Base-by-base conservation (phyloP, 2,888 invertebrate genomes). In the Sphecodes monilicornis region DNA sequence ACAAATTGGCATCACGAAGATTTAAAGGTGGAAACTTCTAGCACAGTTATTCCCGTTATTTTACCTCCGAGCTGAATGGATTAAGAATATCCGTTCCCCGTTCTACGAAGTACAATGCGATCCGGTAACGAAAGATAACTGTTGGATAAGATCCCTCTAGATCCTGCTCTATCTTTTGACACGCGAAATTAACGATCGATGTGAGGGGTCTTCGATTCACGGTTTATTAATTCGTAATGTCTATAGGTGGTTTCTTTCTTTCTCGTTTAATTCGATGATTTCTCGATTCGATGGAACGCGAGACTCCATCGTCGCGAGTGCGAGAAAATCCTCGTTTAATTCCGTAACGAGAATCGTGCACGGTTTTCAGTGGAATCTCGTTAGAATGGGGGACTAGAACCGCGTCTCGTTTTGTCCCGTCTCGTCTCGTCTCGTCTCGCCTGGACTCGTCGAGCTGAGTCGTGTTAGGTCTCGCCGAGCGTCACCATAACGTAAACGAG, bases 401-500 rank as follows among this genome's bases (percentile, higher is more conserved):
- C 69, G 32, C 70, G 78, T 82, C 82, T 73, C 29, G 60, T 60
- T 2, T 29, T 0, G 16, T 29, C 16, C 16, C 69, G 76, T 81
- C 75, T 70, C 76, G 71, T n/a, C n/a, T n/a, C 36, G 29, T 29
- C 29, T 29, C 29, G 16, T 60, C 18, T 29, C 13, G 57, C 29
- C 60, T 60, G 11, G 54, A 11, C n/a, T 29, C 60, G 60, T 29
- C 26, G 29, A 29, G 60, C 60, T 29, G 57, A 29, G 57, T 60
- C 57, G 57, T 60, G 26, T 46, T 66, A 76, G 60, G 79, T 64
- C 66, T 74, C 84, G 83, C 76, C 84, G 84, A 79, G 84, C 84
- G 89, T 92, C 90, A 90, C 87, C 87, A 88, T 86, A 85, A 87
- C 88, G 91, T 92, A 93, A 94, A 91, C 92, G 92, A 93, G 92